Percentiles rank a stretch among this genome's conserved stretches.
These are phyloP conservation scores for Drosophila persimilis DNA, from an alignment of 1,140 invertebrate genomes.

Conservation along the genomic window DNA sequence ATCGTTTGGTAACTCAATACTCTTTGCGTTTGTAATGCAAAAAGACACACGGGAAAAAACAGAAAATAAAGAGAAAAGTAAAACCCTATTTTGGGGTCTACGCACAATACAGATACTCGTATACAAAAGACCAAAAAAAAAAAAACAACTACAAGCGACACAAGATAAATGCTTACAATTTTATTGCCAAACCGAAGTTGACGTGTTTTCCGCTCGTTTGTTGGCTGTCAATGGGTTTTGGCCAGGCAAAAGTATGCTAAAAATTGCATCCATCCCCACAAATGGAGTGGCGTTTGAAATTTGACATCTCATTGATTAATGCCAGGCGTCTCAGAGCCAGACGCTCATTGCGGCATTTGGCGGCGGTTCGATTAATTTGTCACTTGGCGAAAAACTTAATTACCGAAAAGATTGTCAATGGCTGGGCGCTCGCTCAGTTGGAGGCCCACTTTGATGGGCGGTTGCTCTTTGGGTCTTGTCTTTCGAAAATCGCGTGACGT, in stretches of 20 bases:
- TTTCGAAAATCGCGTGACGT: conserved; percentile 78
- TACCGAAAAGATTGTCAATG: conserved; percentile 71
- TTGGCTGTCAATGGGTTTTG: conserved; percentile 45
- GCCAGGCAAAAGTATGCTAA: conserved; percentile 10
- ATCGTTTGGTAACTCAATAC: conserved; percentile 77
- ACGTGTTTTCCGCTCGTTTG: conserved; percentile 57
- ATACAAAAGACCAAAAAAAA: conserved; percentile 22
- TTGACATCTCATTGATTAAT: conserved; percentile 71
- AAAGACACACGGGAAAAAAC: conserved; percentile 11
- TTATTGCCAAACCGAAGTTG: conserved; percentile 69
- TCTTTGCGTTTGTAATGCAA: conserved; percentile 67
- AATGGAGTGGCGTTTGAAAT: conserved; percentile 23
- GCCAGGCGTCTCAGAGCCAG: conserved; percentile 41
- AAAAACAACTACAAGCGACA: conserved; percentile 27
- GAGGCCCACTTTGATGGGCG: conserved; percentile 49
- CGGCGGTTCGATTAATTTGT: conserved; percentile 60
- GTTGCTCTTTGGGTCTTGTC: conserved; percentile 28
- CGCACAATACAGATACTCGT: conserved; percentile 38
- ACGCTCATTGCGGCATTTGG: conserved; percentile 32
- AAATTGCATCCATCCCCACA: conserved; percentile 62
- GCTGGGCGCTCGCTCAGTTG: conserved; percentile 57
- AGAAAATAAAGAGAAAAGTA: conserved; percentile 36
- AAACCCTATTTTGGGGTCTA: conserved; percentile 62
- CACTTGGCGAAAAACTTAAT: conserved; percentile 69
- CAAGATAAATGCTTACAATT: conserved; percentile 79